phyloP scores from a whole-genome alignment of 2,797 vertebrate genomes.

The Gallinago stenura region DNA sequence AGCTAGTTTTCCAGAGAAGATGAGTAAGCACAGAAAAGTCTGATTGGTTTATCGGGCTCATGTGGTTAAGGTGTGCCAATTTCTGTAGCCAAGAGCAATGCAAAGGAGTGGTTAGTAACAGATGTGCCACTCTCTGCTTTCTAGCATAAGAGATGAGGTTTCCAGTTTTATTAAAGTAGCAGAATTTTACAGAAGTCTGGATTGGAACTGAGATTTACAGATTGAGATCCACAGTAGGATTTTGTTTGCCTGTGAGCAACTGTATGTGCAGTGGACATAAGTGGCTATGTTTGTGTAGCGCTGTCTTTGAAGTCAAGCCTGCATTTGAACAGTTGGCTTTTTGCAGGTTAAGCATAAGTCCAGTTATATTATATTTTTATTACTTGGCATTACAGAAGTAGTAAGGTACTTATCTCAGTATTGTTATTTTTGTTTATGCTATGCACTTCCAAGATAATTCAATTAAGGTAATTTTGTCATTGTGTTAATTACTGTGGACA shows the following conservation, averaged over 20 bases:
- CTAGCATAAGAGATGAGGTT: background rate
- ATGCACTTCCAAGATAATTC: background rate
- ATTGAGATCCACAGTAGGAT: background rate
- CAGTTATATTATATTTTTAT: background rate
- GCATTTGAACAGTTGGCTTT: background rate
- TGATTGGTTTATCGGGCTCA: slow-evolving; percentile 24
- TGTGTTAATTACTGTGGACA: slow-evolving; percentile 2
- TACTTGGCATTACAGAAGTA: background rate
- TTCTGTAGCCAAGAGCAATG: slow-evolving; percentile 10
- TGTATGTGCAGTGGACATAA: background rate
- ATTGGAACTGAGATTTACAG: background rate
- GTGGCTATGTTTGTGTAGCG: background rate
- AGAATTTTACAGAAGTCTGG: background rate
- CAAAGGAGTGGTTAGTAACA: background rate
- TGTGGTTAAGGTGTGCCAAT: slow-evolving; percentile 41
- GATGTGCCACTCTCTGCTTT: background rate
- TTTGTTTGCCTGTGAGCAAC: background rate
- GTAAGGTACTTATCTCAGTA: background rate
- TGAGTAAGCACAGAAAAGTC: slow-evolving; percentile 20
- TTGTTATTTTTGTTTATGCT: background rate
- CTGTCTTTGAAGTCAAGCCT: background rate
- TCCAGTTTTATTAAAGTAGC: background rate
- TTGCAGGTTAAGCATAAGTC: background rate
- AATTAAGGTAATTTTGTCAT: background rate
- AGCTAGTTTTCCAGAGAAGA: background rate